A percentile compares a stretch with the other conserved stretches of the same genome.
Conservation (phyloP, 1,140 invertebrate species). For the Leguminivora glycinivorella region DNA sequence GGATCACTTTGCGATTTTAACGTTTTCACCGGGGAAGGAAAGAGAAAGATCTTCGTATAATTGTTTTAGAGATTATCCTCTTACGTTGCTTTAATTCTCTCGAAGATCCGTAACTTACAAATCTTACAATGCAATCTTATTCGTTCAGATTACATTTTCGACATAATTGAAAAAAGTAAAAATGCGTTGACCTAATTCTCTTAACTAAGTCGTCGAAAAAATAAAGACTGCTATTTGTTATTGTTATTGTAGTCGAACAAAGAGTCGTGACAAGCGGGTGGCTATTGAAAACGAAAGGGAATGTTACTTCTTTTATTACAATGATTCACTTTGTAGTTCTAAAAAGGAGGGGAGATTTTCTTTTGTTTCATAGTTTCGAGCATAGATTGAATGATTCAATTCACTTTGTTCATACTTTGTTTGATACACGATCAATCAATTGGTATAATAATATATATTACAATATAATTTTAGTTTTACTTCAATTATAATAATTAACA, state of each 20-base stretch:
- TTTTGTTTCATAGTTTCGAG: not conserved
- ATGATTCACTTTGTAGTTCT: not conserved
- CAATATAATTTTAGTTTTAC: too few species aligned
- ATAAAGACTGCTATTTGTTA: not conserved
- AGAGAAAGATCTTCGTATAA: not conserved
- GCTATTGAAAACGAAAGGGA: conserved; percentile 16
- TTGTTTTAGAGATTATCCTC: conserved; percentile 5
- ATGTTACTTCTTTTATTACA: not conserved
- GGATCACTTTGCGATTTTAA: too few species aligned
- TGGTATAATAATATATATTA: too few species aligned
- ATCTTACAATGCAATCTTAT: not conserved
- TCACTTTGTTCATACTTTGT: not conserved
- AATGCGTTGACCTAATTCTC: not conserved
- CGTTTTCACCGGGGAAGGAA: not conserved
- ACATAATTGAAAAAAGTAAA: too few species aligned
- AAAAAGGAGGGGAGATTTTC: not conserved
- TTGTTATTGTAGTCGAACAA: not conserved
- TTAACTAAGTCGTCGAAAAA: not conserved
- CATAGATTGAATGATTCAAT: not conserved
- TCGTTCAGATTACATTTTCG: too few species aligned
- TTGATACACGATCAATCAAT: not conserved
- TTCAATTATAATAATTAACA: too few species aligned
- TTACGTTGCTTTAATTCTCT: not conserved
- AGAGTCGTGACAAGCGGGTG: conserved; percentile 4
- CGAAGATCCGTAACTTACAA: not conserved